A percentile compares a stretch with the other conserved stretches of the same genome.
Conservation (phyloP, 1,140 invertebrate species). For the Drosophila parvula region DNA sequence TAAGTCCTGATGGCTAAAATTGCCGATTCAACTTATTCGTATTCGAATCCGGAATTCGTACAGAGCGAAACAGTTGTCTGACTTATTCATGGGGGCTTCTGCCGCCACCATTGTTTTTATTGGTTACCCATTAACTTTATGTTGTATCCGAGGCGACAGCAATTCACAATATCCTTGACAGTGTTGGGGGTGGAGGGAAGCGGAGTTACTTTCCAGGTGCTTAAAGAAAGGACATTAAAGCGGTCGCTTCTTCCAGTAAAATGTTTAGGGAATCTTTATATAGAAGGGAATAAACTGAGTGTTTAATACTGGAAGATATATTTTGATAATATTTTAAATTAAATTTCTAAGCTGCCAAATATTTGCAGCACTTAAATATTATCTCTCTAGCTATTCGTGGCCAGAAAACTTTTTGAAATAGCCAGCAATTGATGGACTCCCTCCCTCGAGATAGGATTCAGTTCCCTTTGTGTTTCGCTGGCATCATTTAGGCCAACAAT, state of each 20-base stretch:
- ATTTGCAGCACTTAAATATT: not conserved
- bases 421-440: constrained; percentile 1
- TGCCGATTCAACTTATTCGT: constrained; percentile 43
- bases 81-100: constrained; percentile 52
- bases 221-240: constrained; percentile 9
- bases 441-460: not conserved
- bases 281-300: too few species aligned
- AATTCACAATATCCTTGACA: constrained; percentile 6
- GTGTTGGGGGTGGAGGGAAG: not conserved
- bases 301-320: too few species aligned
- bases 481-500: constrained; percentile 50
- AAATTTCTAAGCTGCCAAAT: not conserved
- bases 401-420: not conserved
- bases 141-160: constrained; percentile 29
- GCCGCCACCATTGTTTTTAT: constrained; percentile 46
- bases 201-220: not conserved
- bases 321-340: too few species aligned
- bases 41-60: constrained; percentile 8
- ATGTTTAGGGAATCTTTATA: not conserved
- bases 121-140: constrained; percentile 44
- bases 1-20: constrained; percentile 52
- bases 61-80: constrained; percentile 31
- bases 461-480: constrained; percentile 28
- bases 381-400: not conserved
- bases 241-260: too few species aligned